Base-by-base conservation (phyloP, 2,888 invertebrate genomes). In the Criorhina ranunculi region DNA sequence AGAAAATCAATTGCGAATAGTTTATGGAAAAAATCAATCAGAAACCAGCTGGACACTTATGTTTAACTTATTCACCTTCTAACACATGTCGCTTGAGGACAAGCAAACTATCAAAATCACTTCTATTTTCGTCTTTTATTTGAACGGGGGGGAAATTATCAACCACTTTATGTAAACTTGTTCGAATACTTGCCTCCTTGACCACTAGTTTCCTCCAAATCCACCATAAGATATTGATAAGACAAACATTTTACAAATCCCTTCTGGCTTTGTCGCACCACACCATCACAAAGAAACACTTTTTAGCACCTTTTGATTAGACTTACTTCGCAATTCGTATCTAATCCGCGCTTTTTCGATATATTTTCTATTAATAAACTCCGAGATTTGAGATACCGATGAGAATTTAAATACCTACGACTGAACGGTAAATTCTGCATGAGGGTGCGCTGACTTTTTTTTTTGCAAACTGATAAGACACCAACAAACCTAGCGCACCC, bases 391-490 rank as follows among this genome's bases (percentile, higher is more conserved):
- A 29, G 31, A 44, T n/a, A 31, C 24, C 8, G 40, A 67, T 24
- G 67, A 5, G 8, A 42, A 31, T 42, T 31, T 7, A 44, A 12
- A 7, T 12, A 7, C 33, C 19, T n/a, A 29, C 37, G n/a, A 35
- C 64, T 53, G 17, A 35, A 42, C 42, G n/a, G 11, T n/a, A n/a
- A n/a, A n/a, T n/a, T n/a, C n/a, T n/a, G n/a, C n/a, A n/a, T n/a
- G 24, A 76, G 72, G 72, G 46, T 78, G 72, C n/a, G n/a, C 35
- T 40, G 42, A 59, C 44, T 55, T 33, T 64, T 76, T 53, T 24
- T 44, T 64, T 1, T 4, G 4, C 24, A 24, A 77, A 82, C 81
- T 78, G 81, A 82, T 82, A 78, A 55, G 37, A 72, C 33, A 37
- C 24, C 24, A 24, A 9, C 12, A 17, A 44, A 5, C 44, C 12